Base-by-base conservation (phyloP, 2,888 invertebrate genomes). In the Flexamia atlantica region DNA sequence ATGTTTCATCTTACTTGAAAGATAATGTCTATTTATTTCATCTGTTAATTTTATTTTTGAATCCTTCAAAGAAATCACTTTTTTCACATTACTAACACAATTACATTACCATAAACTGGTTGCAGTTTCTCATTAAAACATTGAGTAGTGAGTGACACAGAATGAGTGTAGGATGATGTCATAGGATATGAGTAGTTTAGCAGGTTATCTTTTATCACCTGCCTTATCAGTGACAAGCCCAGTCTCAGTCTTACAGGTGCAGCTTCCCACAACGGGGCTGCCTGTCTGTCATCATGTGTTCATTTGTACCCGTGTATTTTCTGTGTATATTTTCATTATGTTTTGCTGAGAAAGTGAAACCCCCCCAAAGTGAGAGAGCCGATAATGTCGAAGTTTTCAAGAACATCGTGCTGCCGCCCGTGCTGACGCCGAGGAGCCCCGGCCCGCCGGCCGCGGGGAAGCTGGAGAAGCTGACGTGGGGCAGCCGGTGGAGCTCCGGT, bases 381-480 rank as follows among this genome's bases (percentile, higher is more conserved):
- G 79, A 79, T 20, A 57, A 79, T 57, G 79, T 79, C 32, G 79
- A 79, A 17, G 79, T 79, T 28, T 79, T 79, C 79, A 20, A 79
- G 79, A 79, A 57, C 36, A 79, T 79, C 17, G 79, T 79, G 53
- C 32, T 79, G n/a, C 79, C 79, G 4, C 79, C 79, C 5, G 17
- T 57, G 5, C 79, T 79, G n/a, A 32, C 79, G 20, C 57, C 57
- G 17, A 53, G 32, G 57, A 57, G 32, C 36, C n/a, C 50, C 28
- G 20, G 20, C 1, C 20, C n/a, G 2, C 25, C 25, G 14, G 7
- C n/a, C 4, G n/a, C 5, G 28, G 25, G 7, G 20, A 53, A 79
- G 57, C 10, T 57, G 30, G 79, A 57, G 30, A 79, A 79, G 79
- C 28, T 40, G 46, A 32, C n/a, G 5, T 42, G 40, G 28, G 12